A percentile compares a stretch with the other conserved stretches of the same genome.
Conservation (phyloP, 1,140 invertebrate genomes). For the Manduca sexta region DNA sequence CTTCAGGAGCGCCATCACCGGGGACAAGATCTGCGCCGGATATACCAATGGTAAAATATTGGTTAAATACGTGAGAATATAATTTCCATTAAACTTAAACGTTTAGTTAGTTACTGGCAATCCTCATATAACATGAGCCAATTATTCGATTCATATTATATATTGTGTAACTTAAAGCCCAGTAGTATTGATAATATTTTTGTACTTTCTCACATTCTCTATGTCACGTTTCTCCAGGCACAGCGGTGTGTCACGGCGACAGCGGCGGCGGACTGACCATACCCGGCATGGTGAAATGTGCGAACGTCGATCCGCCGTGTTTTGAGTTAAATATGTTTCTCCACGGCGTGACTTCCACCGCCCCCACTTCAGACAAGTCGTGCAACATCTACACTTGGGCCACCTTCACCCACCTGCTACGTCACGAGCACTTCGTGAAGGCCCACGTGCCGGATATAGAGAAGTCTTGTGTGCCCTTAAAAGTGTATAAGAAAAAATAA, state of each 20-base stretch:
- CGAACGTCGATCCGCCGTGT: too few species aligned
- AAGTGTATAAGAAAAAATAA: too few species aligned
- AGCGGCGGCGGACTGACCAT: conserved; percentile 8
- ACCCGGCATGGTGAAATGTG: background rate
- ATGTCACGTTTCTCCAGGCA: background rate
- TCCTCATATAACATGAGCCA: background rate
- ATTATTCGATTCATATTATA: too few species aligned
- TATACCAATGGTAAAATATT: too few species aligned
- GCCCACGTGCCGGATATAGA: too few species aligned
- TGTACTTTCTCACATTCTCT: background rate
- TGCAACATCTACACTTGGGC: background rate
- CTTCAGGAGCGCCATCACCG: too few species aligned
- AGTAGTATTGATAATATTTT: background rate
- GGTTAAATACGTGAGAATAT: background rate
- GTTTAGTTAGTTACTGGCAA: background rate
- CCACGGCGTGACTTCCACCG: background rate
- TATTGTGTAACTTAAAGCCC: too few species aligned
- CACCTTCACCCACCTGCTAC: too few species aligned
- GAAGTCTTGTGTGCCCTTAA: too few species aligned
- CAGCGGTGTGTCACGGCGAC: conserved; percentile 9
- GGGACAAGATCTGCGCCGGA: too few species aligned
- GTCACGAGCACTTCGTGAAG: too few species aligned
- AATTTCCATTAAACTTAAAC: background rate
- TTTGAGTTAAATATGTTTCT: too few species aligned
- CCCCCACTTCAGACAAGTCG: background rate